These are phyloP conservation scores for Deroplatys truncata DNA, from an alignment of 2,888 invertebrate genomes.

Conservation along the genomic window DNA sequence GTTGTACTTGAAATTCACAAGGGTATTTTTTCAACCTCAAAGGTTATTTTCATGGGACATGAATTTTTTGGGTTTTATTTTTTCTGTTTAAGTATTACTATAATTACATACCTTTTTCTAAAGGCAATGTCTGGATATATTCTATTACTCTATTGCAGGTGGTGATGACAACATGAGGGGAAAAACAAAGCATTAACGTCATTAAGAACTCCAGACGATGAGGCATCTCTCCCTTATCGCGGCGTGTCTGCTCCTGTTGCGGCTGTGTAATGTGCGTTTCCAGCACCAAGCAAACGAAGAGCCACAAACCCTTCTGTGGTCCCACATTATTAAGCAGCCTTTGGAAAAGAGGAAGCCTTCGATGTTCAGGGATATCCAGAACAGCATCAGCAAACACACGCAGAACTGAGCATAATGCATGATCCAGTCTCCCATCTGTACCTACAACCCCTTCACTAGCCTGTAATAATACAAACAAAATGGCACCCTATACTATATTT, in stretches of 20 bases:
- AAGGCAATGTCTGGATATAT: constrained; percentile 63
- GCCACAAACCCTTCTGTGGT: constrained; percentile 61
- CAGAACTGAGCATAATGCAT: constrained; percentile 54
- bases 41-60: too few species aligned
- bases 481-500: too few species aligned
- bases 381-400: constrained; percentile 89
- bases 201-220: constrained; percentile 46
- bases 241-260: constrained; percentile 48
- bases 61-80: too few species aligned
- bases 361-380: constrained; percentile 89
- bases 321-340: constrained; percentile 73
- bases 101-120: constrained; percentile 44
- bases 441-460: neutral
- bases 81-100: neutral
- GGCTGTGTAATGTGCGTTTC: constrained; percentile 62
- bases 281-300: constrained; percentile 66
- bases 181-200: constrained; percentile 62
- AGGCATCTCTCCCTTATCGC: constrained; percentile 48
- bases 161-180: constrained; percentile 56
- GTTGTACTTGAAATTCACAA: too few species aligned
- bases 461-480: neutral
- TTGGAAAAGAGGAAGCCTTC: constrained; percentile 73
- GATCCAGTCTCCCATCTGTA: constrained; percentile 38
- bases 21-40: too few species aligned
- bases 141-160: constrained; percentile 63